Conservation (phyloP, 1,140 invertebrate genomes). For the Platorchestia sp. region DNA sequence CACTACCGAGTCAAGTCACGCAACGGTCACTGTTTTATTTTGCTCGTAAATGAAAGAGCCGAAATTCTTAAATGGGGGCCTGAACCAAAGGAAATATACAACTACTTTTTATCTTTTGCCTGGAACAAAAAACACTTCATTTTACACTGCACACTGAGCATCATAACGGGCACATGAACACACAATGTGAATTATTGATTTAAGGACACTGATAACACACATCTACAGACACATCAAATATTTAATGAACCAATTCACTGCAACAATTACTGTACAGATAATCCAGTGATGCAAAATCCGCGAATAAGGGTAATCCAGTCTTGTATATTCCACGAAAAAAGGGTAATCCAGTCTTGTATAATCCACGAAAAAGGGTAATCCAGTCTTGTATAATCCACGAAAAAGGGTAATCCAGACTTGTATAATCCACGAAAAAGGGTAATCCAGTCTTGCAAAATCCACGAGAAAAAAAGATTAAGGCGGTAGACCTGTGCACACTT, state of each 20-base stretch:
- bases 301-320: not conserved
- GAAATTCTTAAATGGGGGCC: not conserved
- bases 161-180: not conserved
- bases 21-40: not conserved
- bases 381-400: slow-evolving; percentile 24
- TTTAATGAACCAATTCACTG: not conserved
- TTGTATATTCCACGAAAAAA: not conserved
- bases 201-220: not conserved
- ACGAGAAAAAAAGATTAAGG: not conserved
- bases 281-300: not conserved
- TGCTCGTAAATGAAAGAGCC: not conserved
- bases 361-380: not conserved
- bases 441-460: slow-evolving; percentile 8
- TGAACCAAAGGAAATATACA: not conserved
- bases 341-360: slow-evolving; percentile 27
- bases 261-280: not conserved
- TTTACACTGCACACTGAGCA: not conserved
- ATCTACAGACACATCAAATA: not conserved
- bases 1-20: not conserved
- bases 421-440: not conserved
- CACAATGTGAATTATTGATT: not conserved
- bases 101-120: not conserved
- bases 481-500: not conserved
- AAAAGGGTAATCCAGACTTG: not conserved
- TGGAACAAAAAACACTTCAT: not conserved